A percentile compares a stretch with the other conserved stretches of the same genome.
phyloP scores from a whole-genome alignment of 1,140 invertebrate genomes.

The Sycophila sp. region DNA sequence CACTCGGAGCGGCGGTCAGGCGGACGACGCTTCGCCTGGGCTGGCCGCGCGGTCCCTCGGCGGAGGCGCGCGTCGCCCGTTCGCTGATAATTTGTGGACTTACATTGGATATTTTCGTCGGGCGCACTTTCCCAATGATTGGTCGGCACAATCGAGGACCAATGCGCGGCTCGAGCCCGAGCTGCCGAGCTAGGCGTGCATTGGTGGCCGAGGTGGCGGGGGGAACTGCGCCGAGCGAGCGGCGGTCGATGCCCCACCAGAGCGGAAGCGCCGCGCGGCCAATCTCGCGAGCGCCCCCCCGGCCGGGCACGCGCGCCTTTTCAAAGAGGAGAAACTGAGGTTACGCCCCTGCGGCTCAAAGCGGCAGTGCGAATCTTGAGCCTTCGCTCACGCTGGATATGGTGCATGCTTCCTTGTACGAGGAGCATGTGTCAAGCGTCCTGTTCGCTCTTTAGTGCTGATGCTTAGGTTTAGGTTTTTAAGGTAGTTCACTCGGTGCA shows the following conservation, averaged over 20 bases:
- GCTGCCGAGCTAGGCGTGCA: slow-evolving; percentile 63
- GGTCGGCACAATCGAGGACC: slow-evolving; percentile 75
- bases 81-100: slow-evolving; percentile 78
- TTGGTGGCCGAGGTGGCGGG: slow-evolving; percentile 67
- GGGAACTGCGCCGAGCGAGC: slow-evolving; percentile 63
- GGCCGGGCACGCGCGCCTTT: background rate
- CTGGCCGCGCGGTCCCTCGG: slow-evolving; percentile 3
- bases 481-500: no score
- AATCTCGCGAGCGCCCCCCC: background rate
- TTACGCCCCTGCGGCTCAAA: no score
- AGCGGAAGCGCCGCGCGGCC: background rate
- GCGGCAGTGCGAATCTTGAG: no score
- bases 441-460: no score
- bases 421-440: no score
- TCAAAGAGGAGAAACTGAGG: no score
- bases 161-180: slow-evolving; percentile 72
- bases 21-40: background rate
- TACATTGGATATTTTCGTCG: slow-evolving; percentile 80
- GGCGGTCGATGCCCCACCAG: background rate
- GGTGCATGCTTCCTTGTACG: no score
- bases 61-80: slow-evolving; percentile 37
- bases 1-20: background rate
- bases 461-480: no score
- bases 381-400: no score
- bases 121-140: slow-evolving; percentile 75